phyloP scores from a whole-genome alignment of 2,888 invertebrate species.

The Strigamia transsilvanica region DNA sequence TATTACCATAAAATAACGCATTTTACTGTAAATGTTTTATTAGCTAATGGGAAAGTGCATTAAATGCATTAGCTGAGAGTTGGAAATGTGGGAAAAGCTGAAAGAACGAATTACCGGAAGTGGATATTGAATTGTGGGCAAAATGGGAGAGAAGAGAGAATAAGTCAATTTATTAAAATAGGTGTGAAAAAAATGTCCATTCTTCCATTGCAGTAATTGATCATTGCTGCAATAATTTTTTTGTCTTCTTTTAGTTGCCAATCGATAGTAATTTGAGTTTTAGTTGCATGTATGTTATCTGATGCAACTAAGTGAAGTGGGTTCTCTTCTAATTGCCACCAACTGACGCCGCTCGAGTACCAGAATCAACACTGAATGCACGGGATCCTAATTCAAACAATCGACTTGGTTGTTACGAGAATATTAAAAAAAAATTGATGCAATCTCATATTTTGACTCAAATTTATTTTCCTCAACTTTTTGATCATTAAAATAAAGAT shows the following conservation, averaged over 20 bases:
- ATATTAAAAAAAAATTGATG: background rate
- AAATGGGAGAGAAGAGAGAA: background rate
- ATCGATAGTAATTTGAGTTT: slow-evolving; percentile 49
- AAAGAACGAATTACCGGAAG: slow-evolving; percentile 13
- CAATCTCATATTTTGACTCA: background rate
- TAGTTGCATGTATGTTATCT: slow-evolving; percentile 46
- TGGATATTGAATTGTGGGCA: slow-evolving; percentile 30
- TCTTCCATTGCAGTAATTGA: slow-evolving; percentile 27
- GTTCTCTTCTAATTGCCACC: slow-evolving; percentile 43
- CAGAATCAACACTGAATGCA: slow-evolving; percentile 16
- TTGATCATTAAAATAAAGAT: no score
- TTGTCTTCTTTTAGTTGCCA: slow-evolving; percentile 2
- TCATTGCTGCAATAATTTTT: slow-evolving; percentile 25
- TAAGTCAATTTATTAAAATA: slow-evolving; percentile 39
- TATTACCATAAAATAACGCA: no score
- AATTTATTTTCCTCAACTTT: background rate
- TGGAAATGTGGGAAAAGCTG: background rate
- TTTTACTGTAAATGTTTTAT: background rate
- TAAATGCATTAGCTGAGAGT: background rate
- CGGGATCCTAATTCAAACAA: slow-evolving; percentile 26
- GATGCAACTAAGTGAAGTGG: slow-evolving; percentile 48
- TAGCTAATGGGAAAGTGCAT: background rate
- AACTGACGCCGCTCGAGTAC: slow-evolving; percentile 20
- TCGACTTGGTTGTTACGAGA: slow-evolving; percentile 5
- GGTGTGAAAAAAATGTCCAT: slow-evolving; percentile 20